Base-by-base conservation (phyloP, 2,797 vertebrate genomes). In the Bryconaethiops microstoma region DNA sequence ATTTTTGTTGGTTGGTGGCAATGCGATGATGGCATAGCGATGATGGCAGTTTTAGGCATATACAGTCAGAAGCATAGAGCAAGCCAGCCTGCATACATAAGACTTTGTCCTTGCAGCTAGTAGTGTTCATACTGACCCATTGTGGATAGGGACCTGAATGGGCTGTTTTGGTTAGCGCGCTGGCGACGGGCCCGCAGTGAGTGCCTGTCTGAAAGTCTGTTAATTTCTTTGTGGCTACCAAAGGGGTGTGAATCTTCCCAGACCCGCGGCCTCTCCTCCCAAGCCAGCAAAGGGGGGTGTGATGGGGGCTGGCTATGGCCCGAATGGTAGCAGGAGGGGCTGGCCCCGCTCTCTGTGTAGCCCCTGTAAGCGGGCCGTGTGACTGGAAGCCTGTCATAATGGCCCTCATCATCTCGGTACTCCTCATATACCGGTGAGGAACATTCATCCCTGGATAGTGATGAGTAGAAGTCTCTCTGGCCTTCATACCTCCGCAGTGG, bases 361-460 rank as follows among this genome's bases (percentile, higher is more conserved):
- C 29, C 85, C 82, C 92, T 89, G 0, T 93, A 96, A 87, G 94
- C 90, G 0, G 94, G 92, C 71, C 96, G 95, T 7, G 91, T 81
- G 0, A 92, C 89, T 0, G 96, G 95, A 3, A 96, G 92, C 71
- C 93, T 91, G 91, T 97, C 96, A 0, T 96, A 97, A 14, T 95
- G 95, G 88, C 93, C 92, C 0, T 92, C 89, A 72, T 92, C 93
- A 75, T 91, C 95, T 78, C 94, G 92, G 84, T 93, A 94, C 42
- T 75, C 84, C 79, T 92, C 92, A 0, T 81, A 55, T 16, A 94
- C 92, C 23, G 95, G 91, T 17, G 94, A 93, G 59, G 93, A 78
- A 86, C 94, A 95, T 85, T 95, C 94, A 60, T 95, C 93, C 62
- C 94, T 93, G 0, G 94, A 79, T 54, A 72, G 2, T 17, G 82